These are phyloP conservation scores for Ctenopoma kingsleyae DNA, from an alignment of 2,797 vertebrate genomes.

Conservation along the genomic window DNA sequence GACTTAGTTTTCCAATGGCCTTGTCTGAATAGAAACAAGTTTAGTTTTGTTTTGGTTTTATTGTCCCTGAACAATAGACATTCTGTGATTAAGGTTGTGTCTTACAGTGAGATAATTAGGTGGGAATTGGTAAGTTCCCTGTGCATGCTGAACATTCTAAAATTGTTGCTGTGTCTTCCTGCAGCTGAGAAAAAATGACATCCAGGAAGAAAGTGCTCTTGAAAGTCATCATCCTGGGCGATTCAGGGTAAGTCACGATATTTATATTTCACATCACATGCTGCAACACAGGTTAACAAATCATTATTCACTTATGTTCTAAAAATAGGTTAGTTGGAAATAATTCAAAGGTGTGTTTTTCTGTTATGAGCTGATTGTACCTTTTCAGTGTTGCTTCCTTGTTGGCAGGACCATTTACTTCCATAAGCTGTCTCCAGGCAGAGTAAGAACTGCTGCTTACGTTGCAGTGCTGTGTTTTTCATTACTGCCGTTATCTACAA, in stretches of 20 bases:
- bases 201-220: slow-evolving; percentile 97
- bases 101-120: slow-evolving; percentile 5
- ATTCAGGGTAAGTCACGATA: slow-evolving; percentile 90
- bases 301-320: background rate
- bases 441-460: slow-evolving; percentile 10
- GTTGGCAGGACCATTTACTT: background rate
- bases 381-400: slow-evolving; percentile 31
- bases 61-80: slow-evolving; percentile 6
- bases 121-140: background rate
- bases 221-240: slow-evolving; percentile 96
- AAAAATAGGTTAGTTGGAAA: slow-evolving; percentile 11
- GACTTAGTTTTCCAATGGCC: slow-evolving; percentile 15
- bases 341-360: background rate
- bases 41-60: slow-evolving; percentile 7
- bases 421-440: slow-evolving; percentile 49
- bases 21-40: slow-evolving; percentile 12
- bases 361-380: background rate
- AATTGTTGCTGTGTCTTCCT: slow-evolving; percentile 22
- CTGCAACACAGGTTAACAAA: background rate
- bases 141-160: slow-evolving; percentile 5
- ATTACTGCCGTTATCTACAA: background rate
- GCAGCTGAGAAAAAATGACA: slow-evolving; percentile 89
- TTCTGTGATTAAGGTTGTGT: background rate
- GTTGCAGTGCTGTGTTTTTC: background rate
- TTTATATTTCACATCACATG: slow-evolving; percentile 9